A percentile compares a stretch with the other conserved stretches of the same genome.
Evolutionary conservation across 2,888 invertebrate genomes (phyloP).

Genomic region (Luperina nickerlii): DNA sequence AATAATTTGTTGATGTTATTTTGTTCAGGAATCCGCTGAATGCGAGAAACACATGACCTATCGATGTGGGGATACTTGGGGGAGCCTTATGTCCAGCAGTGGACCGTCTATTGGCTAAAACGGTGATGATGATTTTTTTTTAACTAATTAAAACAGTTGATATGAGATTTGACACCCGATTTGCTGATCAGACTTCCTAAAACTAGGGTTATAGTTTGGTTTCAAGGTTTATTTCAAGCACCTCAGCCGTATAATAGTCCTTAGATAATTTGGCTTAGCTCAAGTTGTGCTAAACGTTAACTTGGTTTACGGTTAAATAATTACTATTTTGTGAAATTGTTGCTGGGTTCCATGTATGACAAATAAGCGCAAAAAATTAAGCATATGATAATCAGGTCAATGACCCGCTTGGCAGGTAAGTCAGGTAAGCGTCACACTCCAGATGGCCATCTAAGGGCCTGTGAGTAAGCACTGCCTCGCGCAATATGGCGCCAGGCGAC

Average conservation of each 20-base stretch:
- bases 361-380: neutral
- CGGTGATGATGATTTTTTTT: neutral
- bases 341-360: neutral
- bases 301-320: neutral
- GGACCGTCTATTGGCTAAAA: neutral
- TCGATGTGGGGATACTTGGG: neutral
- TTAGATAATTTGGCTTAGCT: no score
- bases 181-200: neutral
- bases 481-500: constrained; percentile 23
- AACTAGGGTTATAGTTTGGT: neutral
- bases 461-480: constrained; percentile 16
- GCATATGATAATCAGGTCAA: constrained; percentile 32
- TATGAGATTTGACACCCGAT: neutral
- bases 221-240: neutral
- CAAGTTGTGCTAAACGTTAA: no score
- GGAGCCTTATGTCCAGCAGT: no score
- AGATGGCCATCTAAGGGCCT: constrained; percentile 37
- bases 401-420: neutral
- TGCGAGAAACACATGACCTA: neutral
- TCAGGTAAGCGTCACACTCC: constrained; percentile 41
- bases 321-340: neutral
- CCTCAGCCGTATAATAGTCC: no score
- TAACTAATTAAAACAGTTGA: neutral
- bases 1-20: neutral
- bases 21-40: neutral